A percentile compares a stretch with the other conserved stretches of the same genome.
Evolutionary conservation across 2,113 vertebrate species (phyloP).

Genomic region (Centropus unirufus): DNA sequence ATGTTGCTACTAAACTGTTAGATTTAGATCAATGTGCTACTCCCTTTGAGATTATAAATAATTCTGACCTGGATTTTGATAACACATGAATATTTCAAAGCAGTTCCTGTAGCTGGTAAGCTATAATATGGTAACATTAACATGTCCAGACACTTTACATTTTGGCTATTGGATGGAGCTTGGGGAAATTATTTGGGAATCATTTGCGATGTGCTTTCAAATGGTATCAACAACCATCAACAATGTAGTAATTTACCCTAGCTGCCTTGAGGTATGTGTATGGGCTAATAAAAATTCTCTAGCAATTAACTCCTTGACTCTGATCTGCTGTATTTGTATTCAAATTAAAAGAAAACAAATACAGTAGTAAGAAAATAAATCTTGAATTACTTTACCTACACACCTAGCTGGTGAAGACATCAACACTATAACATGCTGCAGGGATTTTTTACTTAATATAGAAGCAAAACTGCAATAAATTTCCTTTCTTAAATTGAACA

Average conservation of each 20-base stretch:
- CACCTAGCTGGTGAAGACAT: neutral
- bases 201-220: constrained; percentile 27
- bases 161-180: neutral
- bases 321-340: neutral
- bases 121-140: neutral
- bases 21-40: neutral
- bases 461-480: neutral
- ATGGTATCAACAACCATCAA: neutral
- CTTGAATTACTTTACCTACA: neutral
- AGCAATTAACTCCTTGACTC: neutral
- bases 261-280: neutral
- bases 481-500: neutral
- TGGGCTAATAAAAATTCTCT: neutral
- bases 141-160: neutral
- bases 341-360: neutral
- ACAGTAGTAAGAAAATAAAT: neutral
- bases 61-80: neutral
- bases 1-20: neutral
- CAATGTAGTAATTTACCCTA: neutral
- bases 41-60: neutral
- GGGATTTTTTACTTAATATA: neutral
- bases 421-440: neutral
- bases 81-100: neutral
- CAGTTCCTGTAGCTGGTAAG: neutral
- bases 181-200: constrained; percentile 29